A percentile compares a stretch with the other conserved stretches of the same genome.
These are phyloP conservation scores for Diloba caeruleocephala DNA, from an alignment of 2,888 invertebrate species.

Conservation along the genomic window DNA sequence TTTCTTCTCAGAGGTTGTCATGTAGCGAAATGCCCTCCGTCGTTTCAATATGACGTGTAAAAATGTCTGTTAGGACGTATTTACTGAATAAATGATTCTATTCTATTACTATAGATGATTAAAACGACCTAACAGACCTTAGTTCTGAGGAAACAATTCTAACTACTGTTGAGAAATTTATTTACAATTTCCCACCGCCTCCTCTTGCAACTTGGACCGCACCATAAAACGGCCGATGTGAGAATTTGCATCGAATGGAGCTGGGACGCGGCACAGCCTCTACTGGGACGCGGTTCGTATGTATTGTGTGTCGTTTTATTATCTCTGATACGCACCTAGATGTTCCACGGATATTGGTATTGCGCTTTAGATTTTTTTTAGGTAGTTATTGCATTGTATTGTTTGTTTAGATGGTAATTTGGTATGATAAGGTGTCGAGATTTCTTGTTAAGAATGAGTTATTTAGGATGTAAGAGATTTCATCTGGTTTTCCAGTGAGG, in stretches of 20 bases:
- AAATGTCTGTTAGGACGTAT: too few species aligned
- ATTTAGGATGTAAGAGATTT: too few species aligned
- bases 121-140: too few species aligned
- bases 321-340: slow-evolving; percentile 58
- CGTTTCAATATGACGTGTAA: too few species aligned
- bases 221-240: slow-evolving; percentile 74
- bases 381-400: slow-evolving; percentile 27
- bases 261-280: slow-evolving; percentile 74
- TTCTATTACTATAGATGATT: too few species aligned
- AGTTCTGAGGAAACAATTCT: too few species aligned
- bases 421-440: neutral
- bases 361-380: slow-evolving; percentile 34
- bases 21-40: too few species aligned
- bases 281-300: slow-evolving; percentile 67
- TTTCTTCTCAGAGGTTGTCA: too few species aligned
- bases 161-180: too few species aligned
- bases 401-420: slow-evolving; percentile 18
- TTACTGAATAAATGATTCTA: too few species aligned
- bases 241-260: slow-evolving; percentile 88
- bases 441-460: neutral
- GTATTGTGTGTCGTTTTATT: slow-evolving; percentile 68
- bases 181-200: slow-evolving; percentile 7
- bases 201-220: slow-evolving; percentile 44
- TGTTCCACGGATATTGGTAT: slow-evolving; percentile 46
- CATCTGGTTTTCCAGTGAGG: too few species aligned